These are phyloP conservation scores for Chromoteleia sp. DNA, from an alignment of 2,888 invertebrate genomes.

Conservation along the genomic window DNA sequence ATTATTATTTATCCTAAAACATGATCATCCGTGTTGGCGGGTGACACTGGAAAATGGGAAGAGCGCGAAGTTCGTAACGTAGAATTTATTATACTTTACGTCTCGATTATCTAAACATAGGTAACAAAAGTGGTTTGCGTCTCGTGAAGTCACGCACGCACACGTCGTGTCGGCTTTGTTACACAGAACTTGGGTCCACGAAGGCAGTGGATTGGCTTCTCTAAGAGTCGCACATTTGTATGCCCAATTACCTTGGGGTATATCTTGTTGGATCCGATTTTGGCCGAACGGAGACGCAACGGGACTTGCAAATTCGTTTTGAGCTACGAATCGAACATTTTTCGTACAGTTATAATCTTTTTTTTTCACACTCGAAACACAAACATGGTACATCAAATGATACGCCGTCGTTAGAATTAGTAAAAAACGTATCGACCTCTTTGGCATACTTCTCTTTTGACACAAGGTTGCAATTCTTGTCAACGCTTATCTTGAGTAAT, in stretches of 20 bases:
- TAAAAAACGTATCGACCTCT: conserved; percentile 46
- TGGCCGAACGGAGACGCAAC: conserved; percentile 55
- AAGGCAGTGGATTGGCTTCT: conserved; percentile 65
- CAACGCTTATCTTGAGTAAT: conserved; percentile 44
- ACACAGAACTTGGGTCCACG: conserved; percentile 42
- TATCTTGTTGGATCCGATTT: conserved; percentile 28
- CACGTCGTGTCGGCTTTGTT: conserved; percentile 21
- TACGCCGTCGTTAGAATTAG: conserved; percentile 39
- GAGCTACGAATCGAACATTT: conserved; percentile 64
- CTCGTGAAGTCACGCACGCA: conserved; percentile 51
- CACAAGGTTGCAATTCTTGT: conserved; percentile 38
- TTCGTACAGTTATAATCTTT: conserved; percentile 16
- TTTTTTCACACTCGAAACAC: conserved; percentile 17
- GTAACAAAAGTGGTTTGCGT: conserved; percentile 65
- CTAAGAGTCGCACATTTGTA: conserved; percentile 37
- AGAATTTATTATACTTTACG: conserved; percentile 55
- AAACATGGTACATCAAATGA: conserved; percentile 44
- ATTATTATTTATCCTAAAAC: conserved; percentile 67
- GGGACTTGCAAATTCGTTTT: conserved; percentile 53
- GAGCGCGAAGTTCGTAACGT: conserved; percentile 66
- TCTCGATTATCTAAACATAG: conserved; percentile 57
- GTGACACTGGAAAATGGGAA: conserved; percentile 61
- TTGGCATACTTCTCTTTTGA: conserved; percentile 41
- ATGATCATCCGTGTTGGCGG: conserved; percentile 58
- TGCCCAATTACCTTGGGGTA: not conserved